Evolutionary conservation across 1,140 invertebrate genomes (phyloP).

Genomic region (Stegodyphus mimosarum): DNA sequence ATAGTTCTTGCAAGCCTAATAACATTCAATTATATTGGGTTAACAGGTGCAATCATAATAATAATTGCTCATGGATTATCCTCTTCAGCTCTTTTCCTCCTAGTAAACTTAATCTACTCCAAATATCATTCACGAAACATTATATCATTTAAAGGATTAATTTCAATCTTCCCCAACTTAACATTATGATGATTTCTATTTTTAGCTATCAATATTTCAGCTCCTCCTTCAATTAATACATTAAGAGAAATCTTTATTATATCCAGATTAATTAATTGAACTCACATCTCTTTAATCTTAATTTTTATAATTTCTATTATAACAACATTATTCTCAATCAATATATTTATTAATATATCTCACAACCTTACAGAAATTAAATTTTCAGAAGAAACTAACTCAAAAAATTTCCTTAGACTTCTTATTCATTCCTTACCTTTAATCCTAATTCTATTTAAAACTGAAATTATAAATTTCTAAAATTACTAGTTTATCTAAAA

Average conservation of each 20-base stretch:
- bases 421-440: too few relatives aligned
- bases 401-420: too few relatives aligned
- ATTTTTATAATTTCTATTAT: too few relatives aligned
- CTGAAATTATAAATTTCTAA: too few relatives aligned
- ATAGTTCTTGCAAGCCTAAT: slow-evolving; percentile 72
- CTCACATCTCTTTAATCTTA: too few relatives aligned
- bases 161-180: slow-evolving; percentile 65
- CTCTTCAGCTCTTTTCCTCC: slow-evolving; percentile 78
- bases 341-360: too few relatives aligned
- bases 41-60: neutral
- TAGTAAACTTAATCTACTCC: slow-evolving; percentile 76
- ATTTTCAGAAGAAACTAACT: too few relatives aligned
- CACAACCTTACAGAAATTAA: too few relatives aligned
- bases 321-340: too few relatives aligned
- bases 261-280: too few relatives aligned
- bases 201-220: slow-evolving; percentile 68
- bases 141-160: slow-evolving; percentile 68
- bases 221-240: slow-evolving; percentile 62
- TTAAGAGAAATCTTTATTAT: neutral
- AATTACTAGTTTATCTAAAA: too few relatives aligned
- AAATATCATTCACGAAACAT: slow-evolving; percentile 68
- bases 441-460: too few relatives aligned
- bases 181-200: slow-evolving; percentile 75
- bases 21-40: slow-evolving; percentile 70
- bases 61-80: slow-evolving; percentile 70